Base-by-base conservation (phyloP, 1,140 invertebrate species). In the Hermetia illucens region DNA sequence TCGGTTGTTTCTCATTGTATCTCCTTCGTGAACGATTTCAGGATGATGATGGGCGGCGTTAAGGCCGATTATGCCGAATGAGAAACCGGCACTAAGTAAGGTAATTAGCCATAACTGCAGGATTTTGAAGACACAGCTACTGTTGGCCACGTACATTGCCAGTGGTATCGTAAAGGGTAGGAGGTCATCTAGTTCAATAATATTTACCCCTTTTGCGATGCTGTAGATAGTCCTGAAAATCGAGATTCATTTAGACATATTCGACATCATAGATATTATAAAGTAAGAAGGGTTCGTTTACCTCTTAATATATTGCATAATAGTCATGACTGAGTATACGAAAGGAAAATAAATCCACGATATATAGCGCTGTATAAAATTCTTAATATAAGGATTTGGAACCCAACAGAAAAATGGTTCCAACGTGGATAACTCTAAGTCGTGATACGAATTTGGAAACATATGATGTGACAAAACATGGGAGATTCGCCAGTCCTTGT, bases 21-120 rank as follows among this genome's bases (percentile, higher is more conserved):
- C 84, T 4, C 84, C 83, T 51, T 88, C 83, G 47, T 88, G 84
- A 53, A 83, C 85, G 36, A 83, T 77, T 21, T 82, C 70, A 0
- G 82, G 82, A 62, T 85, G 80, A 59, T 88, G 83, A 68, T 89
- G 84, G 22, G 75, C 81, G 4, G 79, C 84, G 53, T 75, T 82
- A 1, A 83, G 42, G 3, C 78, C 83, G 29, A 84, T 72, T 2
- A 69, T 44, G 9, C 51, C 59, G 51, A 87, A 83, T 2, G 70
- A 42, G 15, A 77, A 69, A 50, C 82, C 82, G 0, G 53, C 62
- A 0, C 69, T 49, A 4, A 68, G 39, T 9, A 74, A 49, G 18
- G 83, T 72, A 34, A 65, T 58, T 0, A 72, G 15, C 79, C 78
- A 85, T 36, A 64, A 50, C 45, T 63, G 45, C 27, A 72, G 2